Evolutionary conservation across 2,888 invertebrate genomes (phyloP), one percentile per base, ranked within the genome.

Genomic region (Campoplex capitator): DNA sequence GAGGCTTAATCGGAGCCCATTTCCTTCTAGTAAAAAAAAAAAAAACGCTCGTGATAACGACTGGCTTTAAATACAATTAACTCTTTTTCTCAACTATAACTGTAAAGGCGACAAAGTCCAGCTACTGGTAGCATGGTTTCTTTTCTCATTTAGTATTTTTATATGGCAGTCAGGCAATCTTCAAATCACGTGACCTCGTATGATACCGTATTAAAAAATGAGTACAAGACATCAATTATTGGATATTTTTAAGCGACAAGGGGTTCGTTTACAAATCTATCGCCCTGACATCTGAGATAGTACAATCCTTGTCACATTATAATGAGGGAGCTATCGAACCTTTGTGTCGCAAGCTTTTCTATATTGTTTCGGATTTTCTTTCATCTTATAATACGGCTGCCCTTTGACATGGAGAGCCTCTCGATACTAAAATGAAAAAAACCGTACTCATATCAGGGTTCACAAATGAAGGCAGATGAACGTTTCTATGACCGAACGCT

Each of bases 1-100:
- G 92, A 92, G 92, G 92, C 93, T 93, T 93, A 93, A 93, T 93
- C 92, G 92, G 89, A 89, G 88, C 84, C 90, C 91, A 91, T 93
- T 93, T 92, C 91, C 92, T 88, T 89, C 88, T 90, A 87, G 89
- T 91, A 92, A 92, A 67, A 58, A 81, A 73, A 23, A 23, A 23
- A 23, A 23, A 23, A 23, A 23, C n/a, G 91, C 92, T 67, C 81
- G 54, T 90, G 92, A 93, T 93, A 93, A 93, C 92, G 92, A 92
- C 92, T 89, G 91, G 91, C 92, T 92, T 93, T 90, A 89, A 89
- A 79, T 88, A 73, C 23, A 48, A 58, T n/a, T 42, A 81, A 65
- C 90, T 86, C 79, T 88, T 84, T 88, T 86, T 88, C 87, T 88
- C 88, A 89, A 32, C 79, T 62, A 67, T 35, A 70, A 73, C 68